Evolutionary conservation across 2,113 vertebrate genomes (phyloP).

Genomic region (Cryptomyrus ogoouensis): DNA sequence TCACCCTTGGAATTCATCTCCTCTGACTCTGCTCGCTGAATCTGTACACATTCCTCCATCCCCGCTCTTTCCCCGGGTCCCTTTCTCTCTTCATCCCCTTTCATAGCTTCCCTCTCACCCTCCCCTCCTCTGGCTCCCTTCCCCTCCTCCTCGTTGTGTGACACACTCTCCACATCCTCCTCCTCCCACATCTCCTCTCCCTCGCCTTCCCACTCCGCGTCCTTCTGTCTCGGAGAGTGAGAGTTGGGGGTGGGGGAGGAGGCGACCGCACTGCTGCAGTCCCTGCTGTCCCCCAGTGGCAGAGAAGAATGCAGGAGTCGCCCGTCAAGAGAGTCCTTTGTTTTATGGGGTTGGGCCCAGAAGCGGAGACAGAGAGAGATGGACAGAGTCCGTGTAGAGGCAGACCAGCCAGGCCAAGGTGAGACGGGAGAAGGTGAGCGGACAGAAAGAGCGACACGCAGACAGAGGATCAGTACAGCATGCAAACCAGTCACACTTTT

Average conservation of each 20-base stretch:
- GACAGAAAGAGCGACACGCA: not conserved
- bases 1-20: constrained; percentile 5
- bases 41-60: constrained; percentile 21
- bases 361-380: constrained; percentile 21
- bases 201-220: constrained; percentile 29
- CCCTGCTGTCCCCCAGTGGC: constrained; percentile 23
- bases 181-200: constrained; percentile 15
- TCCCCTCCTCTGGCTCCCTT: not conserved
- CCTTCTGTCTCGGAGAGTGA: not conserved
- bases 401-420: constrained; percentile 31
- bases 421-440: constrained; percentile 22
- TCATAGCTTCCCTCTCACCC: constrained; percentile 20
- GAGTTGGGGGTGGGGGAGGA: constrained; percentile 10
- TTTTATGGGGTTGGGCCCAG: not conserved
- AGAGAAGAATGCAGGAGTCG: constrained; percentile 35
- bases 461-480: not conserved
- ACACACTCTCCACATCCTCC: constrained; percentile 22
- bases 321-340: constrained; percentile 50
- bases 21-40: not conserved
- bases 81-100: constrained; percentile 20
- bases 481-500: constrained; percentile 11
- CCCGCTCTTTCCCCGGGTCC: constrained; percentile 27
- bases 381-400: constrained; percentile 21
- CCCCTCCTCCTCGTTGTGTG: constrained; percentile 25
- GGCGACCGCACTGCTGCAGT: constrained; percentile 31